Evolutionary conservation across 2,888 invertebrate species (phyloP).

Genomic region (Xestia rhomboidea): DNA sequence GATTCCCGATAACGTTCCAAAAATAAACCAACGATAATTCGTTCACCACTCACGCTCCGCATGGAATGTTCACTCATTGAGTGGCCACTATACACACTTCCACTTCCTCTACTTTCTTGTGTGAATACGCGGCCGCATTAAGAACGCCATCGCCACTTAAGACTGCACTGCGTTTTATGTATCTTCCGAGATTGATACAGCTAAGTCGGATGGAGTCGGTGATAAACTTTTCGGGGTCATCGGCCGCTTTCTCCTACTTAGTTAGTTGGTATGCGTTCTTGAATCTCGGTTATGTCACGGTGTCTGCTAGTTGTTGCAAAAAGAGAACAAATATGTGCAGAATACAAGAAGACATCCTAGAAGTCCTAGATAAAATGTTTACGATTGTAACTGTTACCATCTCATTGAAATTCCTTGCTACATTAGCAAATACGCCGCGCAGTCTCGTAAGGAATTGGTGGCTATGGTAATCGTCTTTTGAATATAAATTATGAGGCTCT

Average conservation of each 20-base stretch:
- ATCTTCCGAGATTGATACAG: constrained; percentile 77
- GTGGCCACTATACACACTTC: constrained; percentile 75
- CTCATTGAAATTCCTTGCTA: constrained; percentile 74
- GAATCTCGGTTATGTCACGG: constrained; percentile 78
- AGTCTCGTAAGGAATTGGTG: constrained; percentile 78
- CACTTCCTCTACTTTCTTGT: constrained; percentile 83
- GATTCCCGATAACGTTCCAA: constrained; percentile 81
- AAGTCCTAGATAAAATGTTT: constrained; percentile 61
- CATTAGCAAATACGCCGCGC: constrained; percentile 71
- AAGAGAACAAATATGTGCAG: constrained; percentile 61
- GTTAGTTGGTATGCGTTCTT: constrained; percentile 77
- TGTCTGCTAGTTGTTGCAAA: constrained; percentile 69
- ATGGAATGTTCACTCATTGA: constrained; percentile 80
- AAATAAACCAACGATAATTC: constrained; percentile 83
- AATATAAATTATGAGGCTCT: constrained; percentile 73
- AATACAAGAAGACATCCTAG: constrained; percentile 44
- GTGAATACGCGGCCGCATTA: constrained; percentile 75
- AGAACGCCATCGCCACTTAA: constrained; percentile 71
- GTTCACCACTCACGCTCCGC: constrained; percentile 79
- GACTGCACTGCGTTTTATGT: constrained; percentile 69
- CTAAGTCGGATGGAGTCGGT: constrained; percentile 66
- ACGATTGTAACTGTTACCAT: constrained; percentile 72
- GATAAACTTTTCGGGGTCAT: constrained; percentile 80
- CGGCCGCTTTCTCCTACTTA: constrained; percentile 83
- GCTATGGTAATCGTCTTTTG: constrained; percentile 72